Evolutionary conservation across 2,113 vertebrate genomes (phyloP), one percentile per base, ranked within the genome.

Genomic region (Tupaia tana): DNA sequence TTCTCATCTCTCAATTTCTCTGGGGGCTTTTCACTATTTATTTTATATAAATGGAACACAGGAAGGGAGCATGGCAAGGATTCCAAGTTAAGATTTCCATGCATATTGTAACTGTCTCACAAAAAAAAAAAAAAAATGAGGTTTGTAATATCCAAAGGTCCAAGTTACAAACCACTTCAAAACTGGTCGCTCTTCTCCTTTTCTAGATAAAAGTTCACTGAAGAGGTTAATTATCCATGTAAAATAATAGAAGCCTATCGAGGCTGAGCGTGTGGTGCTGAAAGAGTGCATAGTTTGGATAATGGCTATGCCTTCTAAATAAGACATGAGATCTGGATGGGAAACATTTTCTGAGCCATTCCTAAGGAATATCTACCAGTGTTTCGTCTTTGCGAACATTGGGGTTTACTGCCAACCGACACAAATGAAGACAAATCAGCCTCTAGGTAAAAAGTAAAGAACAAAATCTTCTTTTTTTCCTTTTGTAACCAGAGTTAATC

Each of bases 341-440:
- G 85, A 87, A 97, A 89, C 25, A 88, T 98, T 98, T 98, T 97
- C 95, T 94, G 94, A 97, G 95, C 86, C 95, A 96, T 97, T 97
- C 94, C 95, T 95, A 74, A 97, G 95, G 95, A 98, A 89, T 95
- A 95, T 91, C 92, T 98, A 97, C 98, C 92, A 97, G 95, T 90
- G 93, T 97, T 97, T 97, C 95, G 97, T 97, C 95, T 98, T 96
- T 96, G 91, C 77, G 67, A 82, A 75, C 93, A 96, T 29, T 98
- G 98, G 96, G 86, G 97, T 98, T 98, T 97, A 97, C 96, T 98
- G 96, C 85, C 24, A 90, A 84, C 89, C 79, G 95, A 95, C 86
- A 96, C 77, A 98, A 98, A 96, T 96, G 86, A 98, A 98, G 97
- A 97, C 95, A 98, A 98, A 98, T 90, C 89, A 97, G 71, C 83